These are phyloP conservation scores for Ericerus pela DNA, from an alignment of 1,140 invertebrate genomes.

Conservation along the genomic window DNA sequence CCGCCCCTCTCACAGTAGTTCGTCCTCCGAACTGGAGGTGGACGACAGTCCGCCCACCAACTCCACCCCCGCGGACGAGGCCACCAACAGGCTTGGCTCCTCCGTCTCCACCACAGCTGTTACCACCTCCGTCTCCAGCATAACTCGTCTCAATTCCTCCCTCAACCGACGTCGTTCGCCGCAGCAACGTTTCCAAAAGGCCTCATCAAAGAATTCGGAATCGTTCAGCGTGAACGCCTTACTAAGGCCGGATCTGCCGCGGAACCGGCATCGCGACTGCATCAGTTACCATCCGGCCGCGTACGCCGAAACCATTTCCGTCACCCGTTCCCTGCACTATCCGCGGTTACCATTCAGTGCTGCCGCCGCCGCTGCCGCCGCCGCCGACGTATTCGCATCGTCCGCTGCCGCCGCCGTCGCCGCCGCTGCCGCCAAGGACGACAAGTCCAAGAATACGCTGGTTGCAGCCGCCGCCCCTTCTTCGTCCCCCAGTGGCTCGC, in stretches of 20 bases:
- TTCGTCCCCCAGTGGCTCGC: neutral
- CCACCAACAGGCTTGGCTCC: constrained; percentile 27
- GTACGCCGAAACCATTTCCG: constrained; percentile 37
- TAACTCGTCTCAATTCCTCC: constrained; percentile 23
- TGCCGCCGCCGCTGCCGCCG: constrained; percentile 23
- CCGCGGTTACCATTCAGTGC: constrained; percentile 32
- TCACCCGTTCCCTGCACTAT: constrained; percentile 44
- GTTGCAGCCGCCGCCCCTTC: neutral
- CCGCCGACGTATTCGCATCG: neutral
- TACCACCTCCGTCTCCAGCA: constrained; percentile 22
- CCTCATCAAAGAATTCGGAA: constrained; percentile 46
- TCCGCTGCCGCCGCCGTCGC: constrained; percentile 15
- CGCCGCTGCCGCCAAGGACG: constrained; percentile 20
- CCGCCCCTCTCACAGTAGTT: constrained; percentile 35
- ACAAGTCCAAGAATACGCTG: neutral
- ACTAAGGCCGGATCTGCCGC: constrained; percentile 54
- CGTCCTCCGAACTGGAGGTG: constrained; percentile 51
- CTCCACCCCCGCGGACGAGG: constrained; percentile 31
- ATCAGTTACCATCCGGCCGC: constrained; percentile 30
- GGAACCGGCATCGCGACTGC: constrained; percentile 26
- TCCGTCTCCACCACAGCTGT: neutral
- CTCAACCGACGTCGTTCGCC: constrained; percentile 28
- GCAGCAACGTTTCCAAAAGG: too few relatives aligned
- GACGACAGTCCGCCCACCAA: constrained; percentile 44
- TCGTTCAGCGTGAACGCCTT: constrained; percentile 63